These are phyloP conservation scores for Epinotia demarniana DNA, from an alignment of 2,888 invertebrate species.

Conservation along the genomic window DNA sequence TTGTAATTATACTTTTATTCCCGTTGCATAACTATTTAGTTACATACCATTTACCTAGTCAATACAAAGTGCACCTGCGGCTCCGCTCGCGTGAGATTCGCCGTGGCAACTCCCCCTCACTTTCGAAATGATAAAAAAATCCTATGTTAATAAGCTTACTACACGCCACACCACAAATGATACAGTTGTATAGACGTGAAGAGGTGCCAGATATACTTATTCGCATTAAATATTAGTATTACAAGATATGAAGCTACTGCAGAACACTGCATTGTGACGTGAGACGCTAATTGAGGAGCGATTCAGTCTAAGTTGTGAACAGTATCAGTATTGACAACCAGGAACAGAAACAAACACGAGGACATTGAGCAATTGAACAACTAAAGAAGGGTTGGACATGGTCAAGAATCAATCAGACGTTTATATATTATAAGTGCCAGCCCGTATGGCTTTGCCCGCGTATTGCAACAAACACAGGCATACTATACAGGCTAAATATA, in stretches of 20 bases:
- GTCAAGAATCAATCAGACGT: no score
- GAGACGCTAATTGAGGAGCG: constrained; percentile 11
- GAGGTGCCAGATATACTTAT: neutral
- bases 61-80: no score
- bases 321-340: neutral
- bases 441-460: no score
- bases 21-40: no score
- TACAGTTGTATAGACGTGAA: neutral
- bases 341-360: neutral
- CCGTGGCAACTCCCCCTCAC: no score
- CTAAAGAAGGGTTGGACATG: neutral
- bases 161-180: neutral
- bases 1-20: neutral
- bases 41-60: no score
- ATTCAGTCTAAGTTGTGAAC: constrained; percentile 18
- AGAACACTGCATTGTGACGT: neutral
- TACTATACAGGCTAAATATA: no score
- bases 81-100: no score
- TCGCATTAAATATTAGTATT: neutral
- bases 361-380: neutral
- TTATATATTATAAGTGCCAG: no score
- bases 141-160: neutral
- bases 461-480: no score
- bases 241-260: neutral
- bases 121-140: no score